Base-by-base conservation (phyloP, 2,113 vertebrate species). In the Periophthalmus modestus region DNA sequence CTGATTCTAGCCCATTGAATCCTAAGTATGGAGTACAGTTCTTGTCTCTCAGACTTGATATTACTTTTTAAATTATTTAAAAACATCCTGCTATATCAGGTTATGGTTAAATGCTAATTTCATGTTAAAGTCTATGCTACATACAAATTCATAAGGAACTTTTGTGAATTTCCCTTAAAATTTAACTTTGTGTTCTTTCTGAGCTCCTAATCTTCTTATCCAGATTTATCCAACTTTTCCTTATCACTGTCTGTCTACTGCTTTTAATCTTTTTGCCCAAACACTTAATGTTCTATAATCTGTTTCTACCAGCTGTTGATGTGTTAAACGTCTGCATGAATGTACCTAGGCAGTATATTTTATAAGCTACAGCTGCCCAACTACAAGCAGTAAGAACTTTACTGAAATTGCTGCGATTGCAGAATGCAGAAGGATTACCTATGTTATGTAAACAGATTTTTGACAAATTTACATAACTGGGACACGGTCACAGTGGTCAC, bases 391-490 rank as follows among this genome's bases (percentile, higher is more conserved):
- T 50, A 66, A 76, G 73, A 63, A 75, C 62, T 76, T 82, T 77
- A 89, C 68, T 23, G 69, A 88, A 85, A 87, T 73, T 74, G 18
- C 81, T 74, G 72, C 73, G 77, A 82, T 63, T 6, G 72, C 66
- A 28, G 66, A 67, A 62, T 75, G 23, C 46, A 39, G 5, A 46
- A 11, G 75, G 90, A 93, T 91, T 90, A 93, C 54, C 69, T 48
- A 75, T 85, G 78, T 93, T 92, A 92, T 81, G 89, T 81, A 86
- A 90, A 91, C 83, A 86, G 91, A 92, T 93, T 92, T 90, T 67
- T 74, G 80, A 81, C 78, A 48, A 72, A 82, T 90, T 94, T 92
- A 92, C 75, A 80, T 92, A 93, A 93, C 72, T 70, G 72, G 54
- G 47, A 69, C 43, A 21, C 73, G 54, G 33, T 9, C 72, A 69